Evolutionary conservation across 1,140 invertebrate species (phyloP), one percentile per base, ranked within the genome.

Genomic region (Diabrotica undecimpunctata): DNA sequence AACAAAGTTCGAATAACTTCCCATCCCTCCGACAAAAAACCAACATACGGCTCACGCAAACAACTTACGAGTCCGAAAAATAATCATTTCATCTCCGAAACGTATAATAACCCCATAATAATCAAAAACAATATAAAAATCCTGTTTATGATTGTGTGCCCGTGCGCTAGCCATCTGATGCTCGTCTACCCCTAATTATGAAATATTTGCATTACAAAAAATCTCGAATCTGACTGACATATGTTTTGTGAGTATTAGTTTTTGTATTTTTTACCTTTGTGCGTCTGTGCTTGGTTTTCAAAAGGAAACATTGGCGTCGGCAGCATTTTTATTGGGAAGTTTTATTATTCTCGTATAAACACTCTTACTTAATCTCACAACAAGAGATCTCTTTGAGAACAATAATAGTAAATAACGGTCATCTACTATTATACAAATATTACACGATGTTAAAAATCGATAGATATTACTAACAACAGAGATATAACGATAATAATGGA

Each of bases 111-210:
- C 41, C 25, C 41, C 41, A 6, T 46, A 46, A 46, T 46, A 46
- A 46, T 46, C 41, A 10, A n/a, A 46, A 46, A 46, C 41, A 46
- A 46, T 46, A 46, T 46, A 46, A 46, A 46, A 46, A 46, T 46
- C 41, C 5, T 6, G 25, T 25, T 46, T 46, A 10, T 46, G 41
- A 46, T 2, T 10, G n/a, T n/a, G 41, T 46, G 41, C 41, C n/a
- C 41, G 25, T 46, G 8, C 41, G 41, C 41, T 46, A 46, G 41
- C 41, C 41, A 46, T 10, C 41, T 46, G 41, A 46, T 46, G n/a
- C 41, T 46, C 8, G 41, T 46, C 25, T 25, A 25, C 41, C 41
- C 41, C n/a, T 46, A 46, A 46, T 46, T 46, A 46, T n/a, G 8
- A n/a, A 10, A 46, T 46, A 46, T 46, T 46, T 46, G 8, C 41